These are phyloP conservation scores for Eudyptes chrysolophus DNA, from an alignment of 2,113 vertebrate genomes.

Conservation along the genomic window DNA sequence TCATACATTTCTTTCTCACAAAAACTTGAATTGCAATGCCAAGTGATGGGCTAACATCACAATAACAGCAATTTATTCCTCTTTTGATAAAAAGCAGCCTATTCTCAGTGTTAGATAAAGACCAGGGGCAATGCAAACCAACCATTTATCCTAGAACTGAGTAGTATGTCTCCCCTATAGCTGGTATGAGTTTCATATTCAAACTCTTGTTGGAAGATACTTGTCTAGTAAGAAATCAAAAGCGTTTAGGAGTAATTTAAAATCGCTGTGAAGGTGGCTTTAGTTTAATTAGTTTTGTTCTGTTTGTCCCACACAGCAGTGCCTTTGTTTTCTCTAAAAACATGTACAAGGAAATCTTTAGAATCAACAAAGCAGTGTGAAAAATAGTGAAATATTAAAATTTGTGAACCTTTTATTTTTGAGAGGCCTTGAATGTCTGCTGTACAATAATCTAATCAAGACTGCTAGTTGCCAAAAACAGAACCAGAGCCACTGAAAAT, in stretches of 20 bases:
- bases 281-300: conserved; percentile 12
- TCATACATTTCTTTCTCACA: conserved; percentile 84
- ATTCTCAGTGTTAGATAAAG: conserved; percentile 84
- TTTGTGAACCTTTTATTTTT: neutral
- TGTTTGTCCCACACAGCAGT: conserved; percentile 24
- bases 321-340: conserved; percentile 52
- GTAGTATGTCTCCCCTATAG: conserved; percentile 67
- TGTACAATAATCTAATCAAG: conserved; percentile 50
- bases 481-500: conserved; percentile 24
- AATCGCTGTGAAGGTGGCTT: conserved; percentile 34
- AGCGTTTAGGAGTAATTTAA: conserved; percentile 55
- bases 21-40: conserved; percentile 86
- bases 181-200: conserved; percentile 70
- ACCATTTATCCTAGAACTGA: conserved; percentile 82
- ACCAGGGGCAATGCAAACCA: conserved; percentile 82
- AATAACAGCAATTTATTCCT: conserved; percentile 87
- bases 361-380: neutral
- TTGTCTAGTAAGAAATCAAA: conserved; percentile 70
- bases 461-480: conserved; percentile 3
- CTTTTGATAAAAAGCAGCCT: conserved; percentile 85
- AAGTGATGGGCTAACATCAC: conserved; percentile 87
- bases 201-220: conserved; percentile 57
- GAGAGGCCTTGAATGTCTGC: neutral
- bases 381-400: conserved; percentile 6
- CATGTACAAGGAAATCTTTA: neutral